A percentile compares a stretch with the other conserved stretches of the same genome.
These are phyloP conservation scores for Netta rufina DNA, from an alignment of 2,797 vertebrate genomes.

Conservation along the genomic window DNA sequence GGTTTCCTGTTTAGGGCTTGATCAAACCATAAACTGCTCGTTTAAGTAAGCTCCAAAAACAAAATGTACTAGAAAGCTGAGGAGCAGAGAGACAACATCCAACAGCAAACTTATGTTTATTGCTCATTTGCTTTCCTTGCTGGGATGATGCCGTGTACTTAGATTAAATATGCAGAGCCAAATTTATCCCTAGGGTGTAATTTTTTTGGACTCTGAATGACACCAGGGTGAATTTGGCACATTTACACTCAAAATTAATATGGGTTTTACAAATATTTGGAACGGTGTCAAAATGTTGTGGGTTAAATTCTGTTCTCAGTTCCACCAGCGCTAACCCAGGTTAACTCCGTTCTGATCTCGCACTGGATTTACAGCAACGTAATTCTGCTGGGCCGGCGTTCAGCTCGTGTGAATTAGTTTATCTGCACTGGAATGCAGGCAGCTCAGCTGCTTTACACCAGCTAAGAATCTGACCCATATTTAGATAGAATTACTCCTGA, in stretches of 20 bases:
- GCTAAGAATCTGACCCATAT: constrained; percentile 65
- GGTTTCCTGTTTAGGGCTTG: constrained; percentile 67
- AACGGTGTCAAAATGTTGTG: constrained; percentile 66
- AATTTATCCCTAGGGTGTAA: constrained; percentile 66
- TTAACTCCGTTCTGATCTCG: constrained; percentile 62
- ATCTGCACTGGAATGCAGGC: constrained; percentile 65
- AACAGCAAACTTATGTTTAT: constrained; percentile 57
- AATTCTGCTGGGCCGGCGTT: constrained; percentile 51
- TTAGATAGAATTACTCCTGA: constrained; percentile 52
- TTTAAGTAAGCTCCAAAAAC: constrained; percentile 72
- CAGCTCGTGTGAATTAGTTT: constrained; percentile 73
- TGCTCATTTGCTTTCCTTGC: constrained; percentile 36
- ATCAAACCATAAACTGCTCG: constrained; percentile 68
- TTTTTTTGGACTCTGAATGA: constrained; percentile 64
- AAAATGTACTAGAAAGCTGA: constrained; percentile 58
- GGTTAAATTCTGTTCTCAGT: constrained; percentile 67
- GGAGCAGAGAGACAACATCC: constrained; percentile 62
- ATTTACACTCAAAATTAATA: constrained; percentile 74
- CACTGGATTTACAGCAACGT: constrained; percentile 56
- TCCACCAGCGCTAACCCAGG: constrained; percentile 61
- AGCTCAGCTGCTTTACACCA: constrained; percentile 69
- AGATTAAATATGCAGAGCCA: constrained; percentile 67
- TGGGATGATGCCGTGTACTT: constrained; percentile 57
- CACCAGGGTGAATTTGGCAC: constrained; percentile 69
- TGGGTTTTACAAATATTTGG: constrained; percentile 61